Evolutionary conservation across 2,888 invertebrate genomes (phyloP), one percentile per base, ranked within the genome.

Genomic region (Congeria kusceri): DNA sequence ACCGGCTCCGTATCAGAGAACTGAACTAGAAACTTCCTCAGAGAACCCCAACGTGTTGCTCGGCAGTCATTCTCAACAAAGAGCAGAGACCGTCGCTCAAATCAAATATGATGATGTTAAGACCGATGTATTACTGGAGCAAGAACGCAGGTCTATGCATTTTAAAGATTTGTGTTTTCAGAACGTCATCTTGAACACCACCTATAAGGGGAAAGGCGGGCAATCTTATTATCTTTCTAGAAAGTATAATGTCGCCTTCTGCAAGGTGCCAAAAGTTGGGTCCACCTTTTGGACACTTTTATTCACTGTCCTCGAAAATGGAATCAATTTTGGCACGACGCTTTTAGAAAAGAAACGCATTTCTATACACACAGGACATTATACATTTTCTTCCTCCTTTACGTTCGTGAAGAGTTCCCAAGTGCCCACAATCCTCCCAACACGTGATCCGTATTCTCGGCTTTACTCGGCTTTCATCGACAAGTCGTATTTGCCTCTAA

Each of bases 371-470:
- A 5, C 49, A 3, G 20, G 49, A 20, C 4, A 4, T 49, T 20
- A 49, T 15, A 9, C 18, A 18, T 49, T 49, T 20, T 20, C n/a
- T 3, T 49, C 49, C 20, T 49, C 49, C 4, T 20, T 18, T 5
- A 32, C 32, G 11, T 32, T 32, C 32, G 4, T 32, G 32, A 32
- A 32, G 32, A 32, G 32, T 32, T 4, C 18, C 4, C 18, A 49
- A 9, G 49, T 20, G 3, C 18, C n/a, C 4, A 49, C 59, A n/a
- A 29, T 59, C 3, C 59, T 59, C 15, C n/a, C 28, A 29, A 27
- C 59, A 20, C 59, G 59, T 29, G 59, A 59, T 20, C 59, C 58
- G 25, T 58, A 58, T 27, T 58, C 58, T 25, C 20, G 58, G 27
- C 25, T 58, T 11, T 58, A 25, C 27, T 58, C 58, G 20, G 58